These are phyloP conservation scores for Ceratitis capitata DNA, from an alignment of 1,140 invertebrate species.

Conservation along the genomic window DNA sequence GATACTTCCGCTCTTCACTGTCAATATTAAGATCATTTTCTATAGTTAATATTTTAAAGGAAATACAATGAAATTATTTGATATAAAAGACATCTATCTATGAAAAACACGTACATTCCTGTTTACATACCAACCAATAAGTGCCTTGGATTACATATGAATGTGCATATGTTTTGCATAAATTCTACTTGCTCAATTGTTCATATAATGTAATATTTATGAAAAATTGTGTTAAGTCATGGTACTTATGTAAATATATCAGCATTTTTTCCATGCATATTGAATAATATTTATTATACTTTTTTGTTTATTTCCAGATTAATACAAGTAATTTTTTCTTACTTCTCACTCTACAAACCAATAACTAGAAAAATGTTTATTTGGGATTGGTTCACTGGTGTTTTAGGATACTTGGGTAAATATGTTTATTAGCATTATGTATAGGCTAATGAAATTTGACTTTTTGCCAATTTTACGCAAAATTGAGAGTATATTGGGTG, in stretches of 20 bases:
- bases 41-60: neutral
- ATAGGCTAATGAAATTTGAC: neutral
- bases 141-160: too few species aligned
- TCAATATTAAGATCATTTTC: neutral
- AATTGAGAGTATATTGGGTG: too few species aligned
- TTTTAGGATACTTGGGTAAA: conserved; percentile 94
- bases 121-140: too few species aligned
- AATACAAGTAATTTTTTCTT: neutral
- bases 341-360: conserved; percentile 41
- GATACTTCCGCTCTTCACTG: neutral
- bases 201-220: neutral
- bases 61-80: neutral
- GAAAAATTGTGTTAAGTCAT: neutral
- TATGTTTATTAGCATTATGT: conserved; percentile 48
- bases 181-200: too few species aligned
- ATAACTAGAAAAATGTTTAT: conserved; percentile 84
- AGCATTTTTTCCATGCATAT: neutral
- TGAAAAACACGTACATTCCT: too few species aligned
- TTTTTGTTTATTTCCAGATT: conserved; percentile 6
- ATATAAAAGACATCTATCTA: neutral
- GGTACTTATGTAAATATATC: neutral
- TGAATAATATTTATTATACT: neutral
- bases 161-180: too few species aligned
- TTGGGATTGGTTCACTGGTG: conserved; percentile 97
- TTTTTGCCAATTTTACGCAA: neutral